phyloP scores from a whole-genome alignment of 2,888 invertebrate species.

The Agonopterix arenella region DNA sequence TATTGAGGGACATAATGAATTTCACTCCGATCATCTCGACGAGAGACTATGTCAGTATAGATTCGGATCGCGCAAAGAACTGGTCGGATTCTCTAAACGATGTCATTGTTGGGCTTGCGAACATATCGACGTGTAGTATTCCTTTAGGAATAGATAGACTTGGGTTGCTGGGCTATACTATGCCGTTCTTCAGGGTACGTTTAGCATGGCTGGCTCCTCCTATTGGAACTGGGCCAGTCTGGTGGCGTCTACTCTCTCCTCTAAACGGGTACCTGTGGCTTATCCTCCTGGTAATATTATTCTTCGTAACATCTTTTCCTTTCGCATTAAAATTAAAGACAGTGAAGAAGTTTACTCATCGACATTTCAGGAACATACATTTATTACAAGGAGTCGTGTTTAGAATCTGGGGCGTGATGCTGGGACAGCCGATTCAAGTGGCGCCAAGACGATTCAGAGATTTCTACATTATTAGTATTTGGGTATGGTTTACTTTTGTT shows the following conservation, averaged over 20 bases:
- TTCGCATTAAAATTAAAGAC: constrained; percentile 33
- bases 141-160: constrained; percentile 42
- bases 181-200: constrained; percentile 48
- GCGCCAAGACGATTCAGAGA: constrained; percentile 48
- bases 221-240: constrained; percentile 34
- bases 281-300: constrained; percentile 33
- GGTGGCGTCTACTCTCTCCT: constrained; percentile 50
- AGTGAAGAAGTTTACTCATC: constrained; percentile 33
- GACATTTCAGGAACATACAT: constrained; percentile 36
- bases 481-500: constrained; percentile 60
- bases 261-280: constrained; percentile 54
- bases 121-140: constrained; percentile 51
- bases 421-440: constrained; percentile 48
- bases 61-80: constrained; percentile 44
- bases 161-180: constrained; percentile 42
- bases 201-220: constrained; percentile 56
- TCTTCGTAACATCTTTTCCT: constrained; percentile 41
- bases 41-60: constrained; percentile 48
- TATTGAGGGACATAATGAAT: constrained; percentile 47
- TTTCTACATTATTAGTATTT: constrained; percentile 47
- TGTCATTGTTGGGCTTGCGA: constrained; percentile 40
- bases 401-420: constrained; percentile 48
- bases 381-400: constrained; percentile 39
- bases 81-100: constrained; percentile 55
- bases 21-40: constrained; percentile 45